Conservation (phyloP, 2,888 invertebrate species). For the Augiades crinisus region DNA sequence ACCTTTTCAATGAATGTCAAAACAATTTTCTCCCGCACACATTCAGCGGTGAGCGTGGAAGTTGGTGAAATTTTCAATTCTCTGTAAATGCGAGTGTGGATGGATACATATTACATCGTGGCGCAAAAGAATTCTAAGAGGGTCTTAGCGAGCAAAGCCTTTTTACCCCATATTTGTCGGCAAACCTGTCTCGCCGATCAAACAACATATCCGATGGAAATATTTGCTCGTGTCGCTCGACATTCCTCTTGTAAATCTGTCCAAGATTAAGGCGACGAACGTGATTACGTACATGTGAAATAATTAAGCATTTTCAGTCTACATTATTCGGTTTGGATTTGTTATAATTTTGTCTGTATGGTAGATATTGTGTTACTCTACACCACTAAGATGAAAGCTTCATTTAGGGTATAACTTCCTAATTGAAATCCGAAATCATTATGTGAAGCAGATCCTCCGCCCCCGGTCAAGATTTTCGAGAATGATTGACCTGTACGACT, state of each 20-base stretch:
- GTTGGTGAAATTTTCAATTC: constrained; percentile 17
- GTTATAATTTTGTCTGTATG: no score
- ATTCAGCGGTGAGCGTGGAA: constrained; percentile 5
- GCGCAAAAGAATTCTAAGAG: constrained; percentile 27
- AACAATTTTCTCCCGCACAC: neutral
- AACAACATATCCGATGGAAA: constrained; percentile 72
- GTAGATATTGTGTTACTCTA: no score
- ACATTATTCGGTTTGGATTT: no score
- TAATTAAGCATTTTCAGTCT: no score
- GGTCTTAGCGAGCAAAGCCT: constrained; percentile 41
- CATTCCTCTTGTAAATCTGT: constrained; percentile 47
- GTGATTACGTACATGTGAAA: no score
- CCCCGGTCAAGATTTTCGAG: no score
- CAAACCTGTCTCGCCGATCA: constrained; percentile 76
- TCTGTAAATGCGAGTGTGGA: constrained; percentile 2
- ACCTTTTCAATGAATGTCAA: neutral
- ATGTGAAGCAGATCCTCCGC: no score
- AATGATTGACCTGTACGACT: no score
- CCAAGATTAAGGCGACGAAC: constrained; percentile 32
- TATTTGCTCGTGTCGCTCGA: constrained; percentile 67
- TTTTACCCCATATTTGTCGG: constrained; percentile 62
- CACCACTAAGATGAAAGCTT: no score
- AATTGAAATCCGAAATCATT: no score
- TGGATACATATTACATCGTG: constrained; percentile 23
- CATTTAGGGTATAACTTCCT: no score